A percentile compares a stretch with the other conserved stretches of the same genome.
Evolutionary conservation across 2,113 vertebrate genomes (phyloP).

Genomic region (Sylvia atricapilla): DNA sequence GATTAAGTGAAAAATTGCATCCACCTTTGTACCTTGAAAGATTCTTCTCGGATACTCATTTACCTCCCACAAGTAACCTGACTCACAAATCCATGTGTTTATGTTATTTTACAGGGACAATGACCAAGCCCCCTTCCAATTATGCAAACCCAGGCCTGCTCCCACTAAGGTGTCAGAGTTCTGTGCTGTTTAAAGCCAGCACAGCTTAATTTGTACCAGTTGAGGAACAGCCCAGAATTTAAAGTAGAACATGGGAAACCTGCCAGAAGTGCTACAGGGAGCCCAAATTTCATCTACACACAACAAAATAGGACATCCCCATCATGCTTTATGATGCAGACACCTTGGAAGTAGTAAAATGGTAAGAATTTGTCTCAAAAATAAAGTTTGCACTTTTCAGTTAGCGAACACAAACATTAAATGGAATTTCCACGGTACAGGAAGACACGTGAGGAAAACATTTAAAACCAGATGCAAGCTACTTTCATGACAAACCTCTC

Average conservation of each 20-base stretch:
- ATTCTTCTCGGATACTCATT: conserved; percentile 6
- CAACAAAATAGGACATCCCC: not conserved
- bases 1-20: conserved; percentile 44
- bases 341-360: not conserved
- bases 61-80: not conserved
- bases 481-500: not conserved
- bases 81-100: not conserved
- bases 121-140: not conserved
- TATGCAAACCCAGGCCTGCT: not conserved
- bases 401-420: not conserved
- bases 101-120: not conserved
- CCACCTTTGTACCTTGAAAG: not conserved
- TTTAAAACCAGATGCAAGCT: not conserved
- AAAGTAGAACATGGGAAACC: not conserved
- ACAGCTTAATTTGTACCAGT: not conserved
- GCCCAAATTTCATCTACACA: not conserved
- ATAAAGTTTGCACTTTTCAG: not conserved
- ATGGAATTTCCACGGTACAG: not conserved
- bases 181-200: not conserved
- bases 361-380: not conserved
- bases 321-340: not conserved
- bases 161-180: not conserved
- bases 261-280: not conserved
- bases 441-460: not conserved
- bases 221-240: conserved; percentile 12